Base-by-base conservation (phyloP, 2,888 invertebrate species). In the Pammene aurita region DNA sequence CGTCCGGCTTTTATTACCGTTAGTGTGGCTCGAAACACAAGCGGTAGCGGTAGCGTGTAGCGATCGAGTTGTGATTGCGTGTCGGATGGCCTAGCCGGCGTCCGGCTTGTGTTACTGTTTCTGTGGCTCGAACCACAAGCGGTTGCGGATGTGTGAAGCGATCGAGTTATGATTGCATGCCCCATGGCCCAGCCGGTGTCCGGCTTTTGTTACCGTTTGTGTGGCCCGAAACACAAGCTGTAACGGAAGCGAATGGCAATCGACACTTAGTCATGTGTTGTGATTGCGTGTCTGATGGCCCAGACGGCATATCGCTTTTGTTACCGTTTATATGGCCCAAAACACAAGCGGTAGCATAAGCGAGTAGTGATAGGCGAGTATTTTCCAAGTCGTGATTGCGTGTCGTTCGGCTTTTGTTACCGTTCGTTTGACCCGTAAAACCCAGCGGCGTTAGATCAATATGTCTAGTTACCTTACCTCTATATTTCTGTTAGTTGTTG, bases 371-470 rank as follows among this genome's bases (percentile, higher is more conserved):
- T 38, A n/a, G n/a, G 7, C 13, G n/a, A 13, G 13, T 54, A 35
- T n/a, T n/a, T n/a, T n/a, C n/a, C 0, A 9, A 35, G 26, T 9
- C 0, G 14, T 14, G 14, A 16, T 90, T 10, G 55, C 35, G n/a
- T 10, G 35, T 10, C 14, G 16, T 48, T 10, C 71, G 61, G 68
- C 71, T 65, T 67, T 63, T 72, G 69, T 38, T 66, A 44, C 61
- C 54, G 66, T 56, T 35, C 35, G 55, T 50, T 14, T 52, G 55
- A 42, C 26, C 50, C 11, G 46, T n/a, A n/a, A n/a, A n/a, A n/a
- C n/a, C n/a, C n/a, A n/a, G 26, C 26, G 26, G 26, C 26, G 26
- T 4, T 26, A n/a, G n/a, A n/a, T n/a, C n/a, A n/a, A n/a, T n/a
- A n/a, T n/a, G n/a, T n/a, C n/a, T n/a, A n/a, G n/a, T n/a, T n/a